These are phyloP conservation scores for Cryptosula pallasiana DNA, from an alignment of 2,888 invertebrate genomes.

Conservation along the genomic window DNA sequence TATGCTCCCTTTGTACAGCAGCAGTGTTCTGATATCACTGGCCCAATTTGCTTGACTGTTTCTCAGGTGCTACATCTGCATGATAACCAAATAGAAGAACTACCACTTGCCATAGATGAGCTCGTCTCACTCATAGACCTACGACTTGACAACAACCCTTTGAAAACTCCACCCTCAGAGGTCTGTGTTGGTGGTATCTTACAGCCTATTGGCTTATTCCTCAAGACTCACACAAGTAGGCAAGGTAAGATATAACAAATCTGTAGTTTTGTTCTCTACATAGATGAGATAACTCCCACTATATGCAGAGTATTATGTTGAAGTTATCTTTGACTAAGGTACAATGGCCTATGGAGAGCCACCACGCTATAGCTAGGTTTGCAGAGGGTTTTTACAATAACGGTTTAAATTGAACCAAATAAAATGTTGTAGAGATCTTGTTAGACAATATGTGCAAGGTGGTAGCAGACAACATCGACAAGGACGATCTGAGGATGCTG, in stretches of 20 bases:
- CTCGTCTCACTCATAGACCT: constrained; percentile 39
- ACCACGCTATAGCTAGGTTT: too few species aligned
- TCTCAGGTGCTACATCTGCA: constrained; percentile 41
- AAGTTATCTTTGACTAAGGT: too few species aligned
- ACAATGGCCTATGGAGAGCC: too few species aligned
- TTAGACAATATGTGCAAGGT: constrained; percentile 40
- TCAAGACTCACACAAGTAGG: constrained; percentile 32
- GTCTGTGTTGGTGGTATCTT: constrained; percentile 47
- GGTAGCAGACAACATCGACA: constrained; percentile 39
- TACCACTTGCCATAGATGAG: constrained; percentile 42
- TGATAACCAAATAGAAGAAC: constrained; percentile 37
- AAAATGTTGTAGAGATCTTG: constrained; percentile 42
- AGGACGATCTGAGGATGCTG: constrained; percentile 44
- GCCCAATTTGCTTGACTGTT: background rate
- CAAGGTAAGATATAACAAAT: background rate
- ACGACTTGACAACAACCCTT: constrained; percentile 44
- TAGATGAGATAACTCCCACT: too few species aligned
- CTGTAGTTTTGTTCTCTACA: too few species aligned
- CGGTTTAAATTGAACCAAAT: too few species aligned
- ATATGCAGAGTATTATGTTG: too few species aligned
- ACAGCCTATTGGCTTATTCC: constrained; percentile 47
- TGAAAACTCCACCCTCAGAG: constrained; percentile 46
- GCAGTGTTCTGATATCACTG: too few species aligned
- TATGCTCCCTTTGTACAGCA: too few species aligned
- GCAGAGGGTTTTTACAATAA: too few species aligned